Conservation (phyloP, 2,113 vertebrate genomes). For the Seriola aureovittata region DNA sequence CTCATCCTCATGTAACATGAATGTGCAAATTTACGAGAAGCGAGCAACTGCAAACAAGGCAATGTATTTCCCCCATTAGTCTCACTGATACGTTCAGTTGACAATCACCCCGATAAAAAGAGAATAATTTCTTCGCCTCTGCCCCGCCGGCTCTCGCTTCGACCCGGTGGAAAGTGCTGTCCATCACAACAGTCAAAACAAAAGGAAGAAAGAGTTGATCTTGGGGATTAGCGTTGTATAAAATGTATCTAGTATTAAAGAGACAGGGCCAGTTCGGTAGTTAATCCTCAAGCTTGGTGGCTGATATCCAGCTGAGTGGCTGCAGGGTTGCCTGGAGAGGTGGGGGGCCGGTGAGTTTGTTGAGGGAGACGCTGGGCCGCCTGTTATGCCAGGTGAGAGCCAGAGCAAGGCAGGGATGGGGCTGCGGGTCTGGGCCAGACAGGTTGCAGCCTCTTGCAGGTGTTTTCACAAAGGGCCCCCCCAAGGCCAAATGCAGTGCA, state of each 20-base stretch:
- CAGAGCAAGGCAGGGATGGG: conserved; percentile 30
- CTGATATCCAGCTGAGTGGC: conserved; percentile 74
- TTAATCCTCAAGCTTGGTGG: conserved; percentile 77
- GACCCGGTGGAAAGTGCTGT: conserved; percentile 39
- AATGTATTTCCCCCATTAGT: conserved; percentile 47
- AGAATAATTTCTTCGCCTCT: conserved; percentile 41
- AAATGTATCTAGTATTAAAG: conserved; percentile 78
- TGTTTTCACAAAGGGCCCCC: conserved; percentile 62
- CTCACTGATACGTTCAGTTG: conserved; percentile 29
- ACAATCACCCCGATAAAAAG: conserved; percentile 42
- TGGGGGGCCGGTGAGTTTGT: too few species aligned
- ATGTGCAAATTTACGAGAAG: conserved; percentile 75
- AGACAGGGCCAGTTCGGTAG: conserved; percentile 57
- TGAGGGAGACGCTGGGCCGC: conserved; percentile 19
- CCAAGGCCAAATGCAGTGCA: conserved; percentile 36
- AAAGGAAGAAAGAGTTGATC: conserved; percentile 59
- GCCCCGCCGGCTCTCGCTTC: conserved; percentile 8
- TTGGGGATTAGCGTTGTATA: conserved; percentile 75
- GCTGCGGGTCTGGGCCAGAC: conserved; percentile 42
- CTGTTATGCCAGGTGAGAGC: conserved; percentile 58
- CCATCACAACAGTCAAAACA: conserved; percentile 69
- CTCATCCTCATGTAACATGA: conserved; percentile 73
- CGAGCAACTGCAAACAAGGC: conserved; percentile 25
- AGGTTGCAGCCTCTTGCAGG: conserved; percentile 66
- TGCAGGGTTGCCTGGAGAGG: conserved; percentile 25